Conservation (phyloP, 2,888 invertebrate species). For the Nephrotoma appendiculata region DNA sequence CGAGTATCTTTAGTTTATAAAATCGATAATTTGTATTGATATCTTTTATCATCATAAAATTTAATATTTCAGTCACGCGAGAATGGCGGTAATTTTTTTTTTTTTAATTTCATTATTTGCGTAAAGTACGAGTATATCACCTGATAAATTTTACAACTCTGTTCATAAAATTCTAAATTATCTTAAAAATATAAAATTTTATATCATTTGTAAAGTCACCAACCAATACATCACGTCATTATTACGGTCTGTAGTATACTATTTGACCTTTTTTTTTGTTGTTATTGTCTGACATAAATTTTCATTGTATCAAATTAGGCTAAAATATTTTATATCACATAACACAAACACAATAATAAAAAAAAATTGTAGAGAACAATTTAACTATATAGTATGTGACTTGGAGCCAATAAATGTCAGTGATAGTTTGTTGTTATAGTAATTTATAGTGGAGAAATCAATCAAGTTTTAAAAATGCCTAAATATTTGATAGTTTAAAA, state of each 20-base stretch:
- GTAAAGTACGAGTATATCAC: neutral
- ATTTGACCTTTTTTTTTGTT: neutral
- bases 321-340: neutral
- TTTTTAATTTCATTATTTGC: neutral
- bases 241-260: neutral
- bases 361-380: neutral
- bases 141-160: neutral
- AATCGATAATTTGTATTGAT: too few relatives aligned
- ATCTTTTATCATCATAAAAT: neutral
- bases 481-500: neutral
- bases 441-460: neutral
- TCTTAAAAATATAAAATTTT: neutral
- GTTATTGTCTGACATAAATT: neutral
- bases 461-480: neutral
- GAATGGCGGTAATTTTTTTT: neutral
- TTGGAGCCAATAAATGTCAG: neutral
- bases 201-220: neutral
- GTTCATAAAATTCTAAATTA: neutral
- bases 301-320: neutral
- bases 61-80: neutral
- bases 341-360: neutral
- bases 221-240: neutral
- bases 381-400: neutral
- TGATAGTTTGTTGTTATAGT: neutral
- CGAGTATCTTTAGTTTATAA: too few relatives aligned